Evolutionary conservation across 2,113 vertebrate species (phyloP).

Genomic region (Electrona antarctica): DNA sequence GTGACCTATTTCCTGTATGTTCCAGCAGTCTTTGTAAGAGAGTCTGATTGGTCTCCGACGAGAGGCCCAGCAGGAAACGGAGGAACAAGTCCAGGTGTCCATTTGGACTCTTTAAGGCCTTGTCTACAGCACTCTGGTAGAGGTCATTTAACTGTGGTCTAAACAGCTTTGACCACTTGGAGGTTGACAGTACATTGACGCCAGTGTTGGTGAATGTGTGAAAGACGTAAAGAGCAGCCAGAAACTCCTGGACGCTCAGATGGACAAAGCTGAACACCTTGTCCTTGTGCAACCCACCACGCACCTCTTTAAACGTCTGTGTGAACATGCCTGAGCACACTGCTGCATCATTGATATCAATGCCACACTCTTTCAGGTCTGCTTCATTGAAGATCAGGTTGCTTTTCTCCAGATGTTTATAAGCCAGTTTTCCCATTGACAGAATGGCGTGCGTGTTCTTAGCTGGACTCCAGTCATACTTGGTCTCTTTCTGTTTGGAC

Average conservation of each 20-base stretch:
- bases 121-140: slow-evolving; percentile 34
- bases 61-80: slow-evolving; percentile 42
- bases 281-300: slow-evolving; percentile 6
- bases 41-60: slow-evolving; percentile 12
- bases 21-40: slow-evolving; percentile 20
- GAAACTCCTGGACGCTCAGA: slow-evolving; percentile 46
- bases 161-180: neutral
- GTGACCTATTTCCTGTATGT: neutral
- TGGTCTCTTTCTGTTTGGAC: neutral
- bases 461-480: too few relatives aligned
- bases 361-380: slow-evolving; percentile 9
- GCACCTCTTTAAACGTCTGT: slow-evolving; percentile 1
- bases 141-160: neutral
- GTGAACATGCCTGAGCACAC: slow-evolving; percentile 38
- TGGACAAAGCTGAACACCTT: slow-evolving; percentile 38
- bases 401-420: slow-evolving; percentile 32
- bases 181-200: neutral
- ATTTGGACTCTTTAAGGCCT: slow-evolving; percentile 20
- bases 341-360: slow-evolving; percentile 10
- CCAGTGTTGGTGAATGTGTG: slow-evolving; percentile 19
- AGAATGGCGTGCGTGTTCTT: slow-evolving; percentile 17
- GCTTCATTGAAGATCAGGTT: slow-evolving; percentile 47
- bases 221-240: slow-evolving; percentile 29
- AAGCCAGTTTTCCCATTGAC: slow-evolving; percentile 44
- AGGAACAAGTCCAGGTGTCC: slow-evolving; percentile 4